Conservation (phyloP, 1,140 invertebrate species). For the Pogonus chalceus region DNA sequence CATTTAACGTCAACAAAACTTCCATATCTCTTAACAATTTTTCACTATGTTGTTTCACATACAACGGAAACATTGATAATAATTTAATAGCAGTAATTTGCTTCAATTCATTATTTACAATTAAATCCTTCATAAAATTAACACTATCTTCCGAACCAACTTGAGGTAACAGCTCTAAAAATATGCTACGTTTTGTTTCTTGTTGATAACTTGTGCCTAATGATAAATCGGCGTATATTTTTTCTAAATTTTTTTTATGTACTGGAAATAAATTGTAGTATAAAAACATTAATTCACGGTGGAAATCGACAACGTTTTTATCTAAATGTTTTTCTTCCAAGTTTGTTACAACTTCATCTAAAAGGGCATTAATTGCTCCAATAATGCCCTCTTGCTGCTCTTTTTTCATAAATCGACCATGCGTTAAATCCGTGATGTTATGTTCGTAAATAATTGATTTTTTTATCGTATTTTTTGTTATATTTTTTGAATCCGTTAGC, state of each 20-base stretch:
- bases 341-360: background rate
- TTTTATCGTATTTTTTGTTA: background rate
- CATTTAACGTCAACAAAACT: constrained; percentile 39
- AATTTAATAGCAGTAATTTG: constrained; percentile 2
- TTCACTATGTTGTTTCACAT: constrained; percentile 43
- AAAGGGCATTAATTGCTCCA: constrained; percentile 11
- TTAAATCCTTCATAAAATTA: constrained; percentile 50
- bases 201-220: constrained; percentile 51
- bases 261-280: constrained; percentile 18
- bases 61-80: constrained; percentile 40
- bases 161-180: constrained; percentile 60
- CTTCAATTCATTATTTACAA: constrained; percentile 46
- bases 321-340: background rate
- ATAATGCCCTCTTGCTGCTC: background rate
- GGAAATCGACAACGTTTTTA: constrained; percentile 1
- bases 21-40: constrained; percentile 42
- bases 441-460: constrained; percentile 8
- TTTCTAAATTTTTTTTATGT: constrained; percentile 25
- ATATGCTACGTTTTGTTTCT: constrained; percentile 57
- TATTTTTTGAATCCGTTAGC: background rate
- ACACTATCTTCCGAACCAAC: constrained; percentile 52
- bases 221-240: constrained; percentile 43
- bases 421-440: constrained; percentile 12
- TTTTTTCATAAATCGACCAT: constrained; percentile 15
- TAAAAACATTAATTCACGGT: background rate